Conservation (phyloP, 1,140 invertebrate species). For the Drosophila suzukii region DNA sequence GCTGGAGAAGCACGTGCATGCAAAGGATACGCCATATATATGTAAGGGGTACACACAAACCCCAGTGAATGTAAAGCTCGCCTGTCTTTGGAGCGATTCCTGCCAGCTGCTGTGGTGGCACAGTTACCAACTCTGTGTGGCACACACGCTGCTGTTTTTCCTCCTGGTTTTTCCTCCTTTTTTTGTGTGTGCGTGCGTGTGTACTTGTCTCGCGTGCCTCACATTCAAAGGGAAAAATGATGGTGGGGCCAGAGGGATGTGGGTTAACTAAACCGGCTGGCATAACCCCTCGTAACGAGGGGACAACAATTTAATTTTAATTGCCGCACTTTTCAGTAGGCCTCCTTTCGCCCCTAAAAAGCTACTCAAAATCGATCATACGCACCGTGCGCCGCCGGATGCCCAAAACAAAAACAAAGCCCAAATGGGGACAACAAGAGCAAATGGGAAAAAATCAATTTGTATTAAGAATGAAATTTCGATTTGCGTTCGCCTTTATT, state of each 20-base stretch:
- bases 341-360: not conserved
- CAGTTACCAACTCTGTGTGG: constrained; percentile 49
- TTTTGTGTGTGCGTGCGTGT: constrained; percentile 41
- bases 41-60: not conserved
- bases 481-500: constrained; percentile 52
- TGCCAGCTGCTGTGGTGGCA: constrained; percentile 45
- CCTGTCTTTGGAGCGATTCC: constrained; percentile 49
- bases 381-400: constrained; percentile 46
- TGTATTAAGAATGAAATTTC: constrained; percentile 79
- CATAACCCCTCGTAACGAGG: constrained; percentile 20
- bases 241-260: not conserved
- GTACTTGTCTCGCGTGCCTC: constrained; percentile 56
- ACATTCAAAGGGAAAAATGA: constrained; percentile 23
- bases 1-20: constrained; percentile 70
- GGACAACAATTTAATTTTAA: constrained; percentile 79
- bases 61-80: constrained; percentile 14
- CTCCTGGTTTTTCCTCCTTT: not conserved
- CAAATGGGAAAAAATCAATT: constrained; percentile 71
- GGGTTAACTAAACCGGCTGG: constrained; percentile 15
- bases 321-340: constrained; percentile 57
- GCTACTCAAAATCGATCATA: constrained; percentile 45
- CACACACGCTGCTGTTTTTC: constrained; percentile 21
- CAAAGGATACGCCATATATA: constrained; percentile 39
- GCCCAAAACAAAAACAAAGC: constrained; percentile 58
- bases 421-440: constrained; percentile 37